These are phyloP conservation scores for Pangasius djambal DNA, from an alignment of 2,797 vertebrate species.

Conservation along the genomic window DNA sequence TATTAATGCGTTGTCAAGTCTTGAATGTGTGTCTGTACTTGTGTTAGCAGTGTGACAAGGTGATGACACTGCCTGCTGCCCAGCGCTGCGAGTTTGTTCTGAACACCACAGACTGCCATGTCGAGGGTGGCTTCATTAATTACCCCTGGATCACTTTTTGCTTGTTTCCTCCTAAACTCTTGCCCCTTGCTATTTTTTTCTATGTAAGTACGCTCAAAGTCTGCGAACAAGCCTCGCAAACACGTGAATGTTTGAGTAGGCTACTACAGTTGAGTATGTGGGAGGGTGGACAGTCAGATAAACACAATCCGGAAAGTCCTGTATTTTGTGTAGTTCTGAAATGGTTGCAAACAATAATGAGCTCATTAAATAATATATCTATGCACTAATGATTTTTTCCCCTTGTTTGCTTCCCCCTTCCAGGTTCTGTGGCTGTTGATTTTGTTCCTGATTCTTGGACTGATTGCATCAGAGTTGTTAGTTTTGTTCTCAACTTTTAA, in stretches of 20 bases:
- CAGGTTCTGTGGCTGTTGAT: conserved; percentile 92
- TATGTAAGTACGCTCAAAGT: conserved; percentile 77
- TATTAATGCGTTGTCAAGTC: neutral
- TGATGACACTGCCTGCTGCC: conserved; percentile 76
- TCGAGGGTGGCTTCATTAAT: conserved; percentile 82
- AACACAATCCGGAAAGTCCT: neutral
- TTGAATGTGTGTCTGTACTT: conserved; percentile 9
- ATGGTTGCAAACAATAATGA: neutral
- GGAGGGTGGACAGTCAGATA: neutral
- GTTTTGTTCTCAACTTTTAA: conserved; percentile 62
- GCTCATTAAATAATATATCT: neutral
- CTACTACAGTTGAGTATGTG: neutral
- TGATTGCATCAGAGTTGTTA: conserved; percentile 93
- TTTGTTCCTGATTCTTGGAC: conserved; percentile 87
- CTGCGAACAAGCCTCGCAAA: neutral
- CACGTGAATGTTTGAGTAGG: neutral
- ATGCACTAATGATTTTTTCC: neutral
- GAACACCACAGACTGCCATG: conserved; percentile 83
- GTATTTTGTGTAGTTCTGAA: neutral
- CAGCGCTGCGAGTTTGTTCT: conserved; percentile 85
- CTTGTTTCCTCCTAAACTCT: conserved; percentile 75
- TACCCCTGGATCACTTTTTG: conserved; percentile 87
- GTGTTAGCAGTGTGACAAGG: conserved; percentile 80
- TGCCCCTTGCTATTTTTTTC: conserved; percentile 83
- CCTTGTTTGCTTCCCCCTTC: conserved; percentile 16